Evolutionary conservation across 2,797 vertebrate genomes (phyloP).

Genomic region (Vultur gryphus): DNA sequence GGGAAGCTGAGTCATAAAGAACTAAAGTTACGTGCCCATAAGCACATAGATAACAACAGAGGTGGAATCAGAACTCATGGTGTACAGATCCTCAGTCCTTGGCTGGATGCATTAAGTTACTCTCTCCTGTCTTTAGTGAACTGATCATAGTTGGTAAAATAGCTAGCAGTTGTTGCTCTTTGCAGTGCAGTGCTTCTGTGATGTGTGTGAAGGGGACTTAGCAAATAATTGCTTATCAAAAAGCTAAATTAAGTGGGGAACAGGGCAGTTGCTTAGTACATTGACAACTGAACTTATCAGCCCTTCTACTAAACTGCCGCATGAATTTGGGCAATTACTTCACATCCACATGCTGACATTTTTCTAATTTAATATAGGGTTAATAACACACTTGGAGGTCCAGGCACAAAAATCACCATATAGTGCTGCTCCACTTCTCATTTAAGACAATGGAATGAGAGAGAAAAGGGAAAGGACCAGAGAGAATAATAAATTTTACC

Average conservation of each 20-base stretch:
- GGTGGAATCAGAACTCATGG: background rate
- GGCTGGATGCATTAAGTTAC: background rate
- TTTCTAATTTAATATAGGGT: background rate
- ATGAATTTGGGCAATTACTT: background rate
- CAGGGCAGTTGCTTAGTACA: background rate
- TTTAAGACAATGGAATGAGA: background rate
- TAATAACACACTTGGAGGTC: background rate
- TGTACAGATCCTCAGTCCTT: background rate
- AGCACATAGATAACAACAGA: background rate
- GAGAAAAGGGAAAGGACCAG: background rate
- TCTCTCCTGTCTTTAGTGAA: background rate
- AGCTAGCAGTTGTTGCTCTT: background rate
- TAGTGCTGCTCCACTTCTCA: background rate
- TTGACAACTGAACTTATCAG: background rate
- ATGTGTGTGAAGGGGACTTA: background rate
- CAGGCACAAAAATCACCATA: background rate
- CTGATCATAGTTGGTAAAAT: background rate
- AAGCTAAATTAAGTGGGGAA: background rate
- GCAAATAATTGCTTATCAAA: background rate
- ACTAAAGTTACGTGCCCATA: background rate
- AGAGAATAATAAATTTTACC: background rate
- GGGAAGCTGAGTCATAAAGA: conserved; percentile 18
- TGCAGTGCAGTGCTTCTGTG: background rate
- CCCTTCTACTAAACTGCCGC: background rate
- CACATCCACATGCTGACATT: background rate